phyloP scores from a whole-genome alignment of 2,797 vertebrate species.

The Phoebastria nigripes region DNA sequence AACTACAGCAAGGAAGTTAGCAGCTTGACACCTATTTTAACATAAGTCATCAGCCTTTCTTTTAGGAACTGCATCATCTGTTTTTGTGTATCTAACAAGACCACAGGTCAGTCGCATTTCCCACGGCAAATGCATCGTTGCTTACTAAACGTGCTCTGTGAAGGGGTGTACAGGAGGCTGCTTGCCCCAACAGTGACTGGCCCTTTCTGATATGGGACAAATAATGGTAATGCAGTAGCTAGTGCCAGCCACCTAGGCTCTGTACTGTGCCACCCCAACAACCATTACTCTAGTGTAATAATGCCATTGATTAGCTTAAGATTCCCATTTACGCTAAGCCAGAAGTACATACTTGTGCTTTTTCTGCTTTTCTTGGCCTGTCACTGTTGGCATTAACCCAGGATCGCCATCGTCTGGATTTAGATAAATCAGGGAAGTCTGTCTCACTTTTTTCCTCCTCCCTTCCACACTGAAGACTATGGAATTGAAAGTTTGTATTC shows the following conservation, averaged over 20 bases:
- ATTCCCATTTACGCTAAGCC: background rate
- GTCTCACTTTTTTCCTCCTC: background rate
- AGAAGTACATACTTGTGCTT: background rate
- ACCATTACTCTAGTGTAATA: background rate
- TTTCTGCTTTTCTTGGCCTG: background rate
- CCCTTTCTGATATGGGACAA: background rate
- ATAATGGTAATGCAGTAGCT: background rate
- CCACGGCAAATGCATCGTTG: rapidly evolving
- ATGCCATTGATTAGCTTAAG: background rate
- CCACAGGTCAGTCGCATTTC: background rate
- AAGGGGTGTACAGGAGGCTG: background rate
- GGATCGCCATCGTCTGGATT: background rate
- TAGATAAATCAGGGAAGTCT: background rate
- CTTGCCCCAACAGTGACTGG: background rate
- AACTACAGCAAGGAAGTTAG: background rate
- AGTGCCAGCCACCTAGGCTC: background rate
- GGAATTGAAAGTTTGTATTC: background rate
- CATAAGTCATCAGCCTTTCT: background rate
- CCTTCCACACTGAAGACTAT: background rate
- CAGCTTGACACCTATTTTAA: background rate
- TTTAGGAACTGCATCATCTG: background rate
- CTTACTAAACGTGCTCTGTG: rapidly evolving
- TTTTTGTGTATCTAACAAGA: background rate
- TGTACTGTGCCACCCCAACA: background rate
- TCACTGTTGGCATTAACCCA: background rate